Percentiles rank a stretch among this genome's conserved stretches.
Evolutionary conservation across 2,888 invertebrate genomes (phyloP).

Genomic region (Ichneumon xanthorius): DNA sequence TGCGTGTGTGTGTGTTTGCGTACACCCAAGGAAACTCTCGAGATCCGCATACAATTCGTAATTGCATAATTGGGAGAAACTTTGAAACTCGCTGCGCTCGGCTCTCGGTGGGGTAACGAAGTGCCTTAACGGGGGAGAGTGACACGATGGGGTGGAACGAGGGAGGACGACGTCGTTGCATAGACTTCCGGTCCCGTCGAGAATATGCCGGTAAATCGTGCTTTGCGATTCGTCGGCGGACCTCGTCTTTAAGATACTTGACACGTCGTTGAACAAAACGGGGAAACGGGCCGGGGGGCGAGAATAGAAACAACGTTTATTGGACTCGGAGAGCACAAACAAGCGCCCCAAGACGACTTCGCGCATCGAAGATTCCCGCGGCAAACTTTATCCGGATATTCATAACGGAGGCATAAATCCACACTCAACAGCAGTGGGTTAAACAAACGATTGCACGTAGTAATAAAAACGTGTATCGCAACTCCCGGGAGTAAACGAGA

Average conservation of each 20-base stretch:
- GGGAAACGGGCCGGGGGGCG: not conserved
- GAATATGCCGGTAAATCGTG: conserved; percentile 54
- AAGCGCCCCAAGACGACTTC: conserved; percentile 14
- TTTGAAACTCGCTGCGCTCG: conserved; percentile 53
- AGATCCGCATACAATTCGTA: conserved; percentile 58
- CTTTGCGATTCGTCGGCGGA: conserved; percentile 57
- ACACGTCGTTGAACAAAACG: conserved; percentile 43
- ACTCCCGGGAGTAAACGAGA: conserved; percentile 4
- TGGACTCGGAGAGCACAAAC: conserved; percentile 22
- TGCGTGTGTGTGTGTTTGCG: not conserved
- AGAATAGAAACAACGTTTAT: conserved; percentile 14
- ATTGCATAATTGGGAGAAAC: conserved; percentile 61
- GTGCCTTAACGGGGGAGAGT: conserved; percentile 26
- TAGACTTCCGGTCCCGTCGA: conserved; percentile 57
- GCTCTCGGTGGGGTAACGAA: conserved; percentile 55
- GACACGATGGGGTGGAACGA: conserved; percentile 1
- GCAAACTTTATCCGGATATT: conserved; percentile 2
- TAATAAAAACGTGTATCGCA: not conserved
- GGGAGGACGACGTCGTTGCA: conserved; percentile 23
- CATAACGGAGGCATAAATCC: conserved; percentile 14
- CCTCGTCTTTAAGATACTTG: conserved; percentile 49
- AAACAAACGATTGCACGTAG: conserved; percentile 1
- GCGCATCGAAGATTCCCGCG: conserved; percentile 25
- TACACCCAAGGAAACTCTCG: conserved; percentile 33
- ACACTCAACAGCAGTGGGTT: not conserved